Evolutionary conservation across 2,113 vertebrate species (phyloP).

Genomic region (mouse (Mus musculus)): GRCm39 chr4:67464001-67464500

Average conservation of each 20-base stretch:
- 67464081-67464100: neutral
- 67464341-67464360: slow-evolving; percentile 11
- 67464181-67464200: neutral
- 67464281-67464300: slow-evolving; percentile 5
- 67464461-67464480: slow-evolving; percentile 1
- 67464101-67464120: neutral
- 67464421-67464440: neutral
- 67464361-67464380: neutral
- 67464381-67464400: slow-evolving; percentile 4
- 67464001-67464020: neutral
- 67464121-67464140: neutral
- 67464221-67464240: neutral
- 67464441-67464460: neutral
- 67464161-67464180: neutral
- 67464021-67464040: neutral
- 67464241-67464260: neutral
- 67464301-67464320: neutral
- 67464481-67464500: neutral
- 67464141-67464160: neutral
- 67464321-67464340: neutral
- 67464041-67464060: neutral
- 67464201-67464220: neutral
- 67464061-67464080: neutral
- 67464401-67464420: slow-evolving; percentile 24
- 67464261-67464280: slow-evolving; percentile 58